Evolutionary conservation across 1,140 invertebrate genomes (phyloP), one percentile per base, ranked within the genome.

Genomic region (Neodiprion fabricii): DNA sequence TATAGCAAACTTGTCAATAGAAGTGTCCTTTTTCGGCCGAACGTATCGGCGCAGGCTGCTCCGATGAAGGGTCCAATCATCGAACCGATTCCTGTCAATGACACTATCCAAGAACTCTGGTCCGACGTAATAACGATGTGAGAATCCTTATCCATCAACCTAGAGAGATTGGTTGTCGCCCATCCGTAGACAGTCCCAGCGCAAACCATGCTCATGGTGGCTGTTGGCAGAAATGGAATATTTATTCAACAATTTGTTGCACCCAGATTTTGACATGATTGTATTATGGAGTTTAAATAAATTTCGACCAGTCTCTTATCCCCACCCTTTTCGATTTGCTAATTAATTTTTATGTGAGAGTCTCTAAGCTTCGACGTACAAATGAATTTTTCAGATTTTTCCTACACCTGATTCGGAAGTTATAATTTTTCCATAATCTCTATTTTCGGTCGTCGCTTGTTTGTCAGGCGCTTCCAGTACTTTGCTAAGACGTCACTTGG

Each of bases 1-100:
- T 92, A 94, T 17, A 92, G 93, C 9, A 92, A 76, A 2, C 91
- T 89, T 1, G 92, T 91, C 1, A 92, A 75, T 0, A 93, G 82
- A 0, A 96, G 89, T 0, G 93, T 92, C 40, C 85, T 87, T 85
- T 94, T 95, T 23, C 94, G 89, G 7, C 95, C 95, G 70, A 92
- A 89, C 69, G 86, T 89, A 82, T 92, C 91, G 3, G 87, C 82
- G 5, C 1, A 89, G 70, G 12, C 80, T 85, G 87, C 88, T 11
- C 85, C 87, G 2, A 88, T 67, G 70, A 90, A 88, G 0, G 90
- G 86, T 1, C 90, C 90, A 21, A 89, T 77, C 81, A 89, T 85
- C 0, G 88, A 88, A 1, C 89, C 89, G 28, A 91, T 83, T 49
- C 86, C 84, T 2, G 85, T 86, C 28, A 88, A 28, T 0, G 87